A percentile compares a stretch with the other conserved stretches of the same genome.
These are phyloP conservation scores for Archips crataeganus DNA, from an alignment of 2,888 invertebrate genomes.

Conservation along the genomic window DNA sequence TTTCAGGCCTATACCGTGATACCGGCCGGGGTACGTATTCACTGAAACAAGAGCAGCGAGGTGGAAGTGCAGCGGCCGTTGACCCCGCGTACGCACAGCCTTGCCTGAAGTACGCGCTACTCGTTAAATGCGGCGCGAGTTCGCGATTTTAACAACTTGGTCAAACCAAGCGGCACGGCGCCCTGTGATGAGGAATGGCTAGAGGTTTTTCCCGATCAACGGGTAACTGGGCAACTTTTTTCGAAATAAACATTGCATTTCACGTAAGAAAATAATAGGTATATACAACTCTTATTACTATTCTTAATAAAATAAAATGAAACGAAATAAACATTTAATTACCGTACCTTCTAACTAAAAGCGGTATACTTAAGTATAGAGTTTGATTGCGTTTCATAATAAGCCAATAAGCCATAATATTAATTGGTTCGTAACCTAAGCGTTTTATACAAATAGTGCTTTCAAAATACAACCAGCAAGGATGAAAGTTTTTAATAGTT, in stretches of 20 bases:
- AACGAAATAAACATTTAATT: too few species aligned
- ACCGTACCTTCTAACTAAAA: too few species aligned
- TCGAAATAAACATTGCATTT: not conserved
- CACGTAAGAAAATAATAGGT: too few species aligned
- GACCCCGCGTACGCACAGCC: conserved; percentile 58
- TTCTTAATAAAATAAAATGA: too few species aligned
- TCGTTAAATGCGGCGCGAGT: conserved; percentile 35
- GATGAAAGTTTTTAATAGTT: conserved; percentile 44
- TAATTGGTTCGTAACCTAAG: not conserved
- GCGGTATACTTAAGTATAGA: not conserved
- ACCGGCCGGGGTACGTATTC: conserved; percentile 71
- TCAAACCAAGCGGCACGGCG: conserved; percentile 4
- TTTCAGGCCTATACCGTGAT: conserved; percentile 60
- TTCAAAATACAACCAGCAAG: conserved; percentile 13
- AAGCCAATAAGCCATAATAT: not conserved
- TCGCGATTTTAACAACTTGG: conserved; percentile 28
- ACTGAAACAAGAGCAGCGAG: conserved; percentile 82
- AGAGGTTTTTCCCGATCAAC: not conserved
- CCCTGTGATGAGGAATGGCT: not conserved
- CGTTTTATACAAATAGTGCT: not conserved
- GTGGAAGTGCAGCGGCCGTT: conserved; percentile 79
- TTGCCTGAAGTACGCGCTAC: conserved; percentile 29
- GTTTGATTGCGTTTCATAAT: not conserved
- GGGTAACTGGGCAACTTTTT: conserved; percentile 1
- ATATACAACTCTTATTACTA: too few species aligned